A percentile compares a stretch with the other conserved stretches of the same genome.
Conservation (phyloP, 1,140 invertebrate species). For the Diabrotica undecimpunctata region DNA sequence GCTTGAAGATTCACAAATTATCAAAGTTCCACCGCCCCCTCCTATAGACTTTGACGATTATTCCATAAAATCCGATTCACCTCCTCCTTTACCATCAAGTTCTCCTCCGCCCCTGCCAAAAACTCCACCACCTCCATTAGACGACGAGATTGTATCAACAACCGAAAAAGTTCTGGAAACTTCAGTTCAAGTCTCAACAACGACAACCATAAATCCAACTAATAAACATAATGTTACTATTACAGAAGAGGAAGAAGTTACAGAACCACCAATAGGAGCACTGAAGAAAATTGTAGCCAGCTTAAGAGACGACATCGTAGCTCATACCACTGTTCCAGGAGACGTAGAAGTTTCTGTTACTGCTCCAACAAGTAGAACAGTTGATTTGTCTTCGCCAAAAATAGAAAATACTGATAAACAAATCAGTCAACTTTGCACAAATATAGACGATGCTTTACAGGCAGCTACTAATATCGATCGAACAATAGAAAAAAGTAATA, state of each 20-base stretch:
- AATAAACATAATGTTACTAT: not conserved
- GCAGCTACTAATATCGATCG: not conserved
- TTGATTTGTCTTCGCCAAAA: not conserved
- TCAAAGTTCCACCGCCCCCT: conserved; percentile 28
- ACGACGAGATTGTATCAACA: conserved; percentile 1
- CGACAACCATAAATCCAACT: not conserved
- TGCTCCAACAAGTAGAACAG: not conserved
- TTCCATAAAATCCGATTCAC: not conserved
- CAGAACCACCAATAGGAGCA: not conserved
- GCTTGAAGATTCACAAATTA: conserved; percentile 26
- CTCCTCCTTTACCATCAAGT: conserved; percentile 24
- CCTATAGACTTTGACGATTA: conserved; percentile 22
- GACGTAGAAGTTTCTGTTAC: not conserved
- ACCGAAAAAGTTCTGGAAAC: not conserved
- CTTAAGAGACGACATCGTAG: not conserved
- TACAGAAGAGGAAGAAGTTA: not conserved
- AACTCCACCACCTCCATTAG: conserved; percentile 5
- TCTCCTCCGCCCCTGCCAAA: conserved; percentile 23
- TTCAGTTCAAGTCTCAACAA: not conserved
- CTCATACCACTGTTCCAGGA: not conserved
- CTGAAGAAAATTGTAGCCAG: not conserved
- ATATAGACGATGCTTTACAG: not conserved
- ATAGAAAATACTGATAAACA: not conserved
- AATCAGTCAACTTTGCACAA: not conserved
- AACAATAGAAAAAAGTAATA: not conserved